Conservation (phyloP, 2,797 vertebrate species). For the Microhierax caerulescens region DNA sequence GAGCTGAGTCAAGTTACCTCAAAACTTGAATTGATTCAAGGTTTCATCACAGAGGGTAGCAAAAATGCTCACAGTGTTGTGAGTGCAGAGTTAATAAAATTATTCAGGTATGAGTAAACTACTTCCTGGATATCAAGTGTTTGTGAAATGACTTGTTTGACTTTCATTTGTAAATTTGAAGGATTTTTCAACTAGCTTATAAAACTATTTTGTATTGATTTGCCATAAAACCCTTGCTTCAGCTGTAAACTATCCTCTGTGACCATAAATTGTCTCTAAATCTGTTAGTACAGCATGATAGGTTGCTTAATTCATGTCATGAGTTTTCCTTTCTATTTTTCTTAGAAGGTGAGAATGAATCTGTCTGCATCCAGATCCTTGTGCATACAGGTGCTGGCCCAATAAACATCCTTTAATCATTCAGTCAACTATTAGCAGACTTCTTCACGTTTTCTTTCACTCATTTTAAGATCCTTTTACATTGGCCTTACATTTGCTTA, state of each 20-base stretch:
- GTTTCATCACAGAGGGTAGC: background rate
- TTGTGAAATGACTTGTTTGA: background rate
- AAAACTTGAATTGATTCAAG: background rate
- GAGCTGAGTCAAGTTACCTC: background rate
- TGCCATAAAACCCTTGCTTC: background rate
- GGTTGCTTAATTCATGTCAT: background rate
- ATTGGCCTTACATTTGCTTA: background rate
- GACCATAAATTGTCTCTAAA: background rate
- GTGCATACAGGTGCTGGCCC: background rate
- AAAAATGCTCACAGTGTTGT: background rate
- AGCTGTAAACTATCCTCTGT: background rate
- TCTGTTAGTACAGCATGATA: background rate
- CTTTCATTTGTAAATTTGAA: background rate
- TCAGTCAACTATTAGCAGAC: background rate
- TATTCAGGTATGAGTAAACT: background rate
- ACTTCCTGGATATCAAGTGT: background rate
- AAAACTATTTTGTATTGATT: slow-evolving; percentile 21
- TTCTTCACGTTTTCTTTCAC: background rate
- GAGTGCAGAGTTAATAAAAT: background rate
- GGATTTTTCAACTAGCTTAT: background rate
- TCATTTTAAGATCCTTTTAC: background rate
- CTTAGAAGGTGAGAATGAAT: background rate
- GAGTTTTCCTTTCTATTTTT: slow-evolving; percentile 20
- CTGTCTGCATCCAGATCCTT: background rate
- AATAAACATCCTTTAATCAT: background rate